Evolutionary conservation across 2,888 invertebrate genomes (phyloP).

Genomic region (Drosophila colorata): DNA sequence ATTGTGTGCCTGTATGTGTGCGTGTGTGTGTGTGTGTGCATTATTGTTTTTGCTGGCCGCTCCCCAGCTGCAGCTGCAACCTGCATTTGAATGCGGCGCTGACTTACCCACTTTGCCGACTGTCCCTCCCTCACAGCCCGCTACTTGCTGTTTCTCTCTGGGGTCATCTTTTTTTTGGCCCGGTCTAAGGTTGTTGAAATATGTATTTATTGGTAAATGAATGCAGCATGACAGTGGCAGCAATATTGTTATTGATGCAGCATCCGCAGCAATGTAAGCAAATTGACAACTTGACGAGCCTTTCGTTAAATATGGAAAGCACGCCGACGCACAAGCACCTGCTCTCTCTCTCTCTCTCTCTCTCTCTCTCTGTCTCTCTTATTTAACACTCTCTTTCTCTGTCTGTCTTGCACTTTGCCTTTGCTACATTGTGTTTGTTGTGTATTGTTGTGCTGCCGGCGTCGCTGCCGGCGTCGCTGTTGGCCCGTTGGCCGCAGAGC

Average conservation of each 20-base stretch:
- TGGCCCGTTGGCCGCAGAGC: conserved; percentile 43
- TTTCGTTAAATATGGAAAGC: conserved; percentile 72
- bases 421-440: conserved; percentile 41
- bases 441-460: conserved; percentile 44
- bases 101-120: background rate
- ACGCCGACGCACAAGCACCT: conserved; percentile 56
- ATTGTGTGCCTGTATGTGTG: no score
- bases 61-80: conserved; percentile 43
- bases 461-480: conserved; percentile 39
- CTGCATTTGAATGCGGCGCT: conserved; percentile 3
- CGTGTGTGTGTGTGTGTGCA: conserved; percentile 7
- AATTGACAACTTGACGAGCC: conserved; percentile 50
- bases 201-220: conserved; percentile 39
- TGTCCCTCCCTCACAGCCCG: background rate
- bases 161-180: conserved; percentile 9
- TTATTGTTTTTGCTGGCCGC: conserved; percentile 44
- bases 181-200: conserved; percentile 33
- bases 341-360: conserved; percentile 12
- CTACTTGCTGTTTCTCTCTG: background rate
- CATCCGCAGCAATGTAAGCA: conserved; percentile 33
- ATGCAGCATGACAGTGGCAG: conserved; percentile 47
- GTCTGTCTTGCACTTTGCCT: conserved; percentile 36
- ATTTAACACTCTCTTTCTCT: conserved; percentile 15
- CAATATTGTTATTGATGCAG: conserved; percentile 58
- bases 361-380: conserved; percentile 17